Evolutionary conservation across 2,113 vertebrate species (phyloP).

Genomic region (Psettodes erumei): DNA sequence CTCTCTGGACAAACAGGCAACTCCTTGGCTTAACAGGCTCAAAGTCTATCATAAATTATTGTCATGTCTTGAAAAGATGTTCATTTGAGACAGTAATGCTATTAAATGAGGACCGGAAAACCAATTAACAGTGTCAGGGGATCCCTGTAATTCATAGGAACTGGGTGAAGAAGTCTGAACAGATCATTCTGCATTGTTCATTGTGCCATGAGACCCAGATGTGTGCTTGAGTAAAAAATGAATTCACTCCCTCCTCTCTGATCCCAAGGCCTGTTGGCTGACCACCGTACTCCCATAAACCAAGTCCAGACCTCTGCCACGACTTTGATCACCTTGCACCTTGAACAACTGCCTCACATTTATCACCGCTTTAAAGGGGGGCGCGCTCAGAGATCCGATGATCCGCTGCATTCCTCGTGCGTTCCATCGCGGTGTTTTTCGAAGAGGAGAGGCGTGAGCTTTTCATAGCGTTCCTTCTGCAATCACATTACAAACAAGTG

Average conservation of each 20-base stretch:
- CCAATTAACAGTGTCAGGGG: neutral
- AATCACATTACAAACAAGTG: conserved; percentile 2
- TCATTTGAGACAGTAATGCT: neutral
- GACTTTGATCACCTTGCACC: conserved; percentile 72
- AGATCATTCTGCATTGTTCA: conserved; percentile 51
- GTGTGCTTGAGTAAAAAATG: conserved; percentile 52
- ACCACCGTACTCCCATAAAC: conserved; percentile 57
- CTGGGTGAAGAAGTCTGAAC: neutral
- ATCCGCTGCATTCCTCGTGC: conserved; percentile 48
- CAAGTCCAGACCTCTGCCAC: conserved; percentile 59
- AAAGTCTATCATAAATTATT: neutral
- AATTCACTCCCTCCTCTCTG: conserved; percentile 48
- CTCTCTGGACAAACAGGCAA: too few relatives aligned
- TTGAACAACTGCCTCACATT: conserved; percentile 45
- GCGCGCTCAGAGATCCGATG: conserved; percentile 28
- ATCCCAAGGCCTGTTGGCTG: conserved; percentile 39
- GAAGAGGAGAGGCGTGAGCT: too few relatives aligned
- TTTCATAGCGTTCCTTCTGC: too few relatives aligned
- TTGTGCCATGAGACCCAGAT: conserved; percentile 40
- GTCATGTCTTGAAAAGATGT: neutral
- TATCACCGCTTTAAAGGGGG: conserved; percentile 59
- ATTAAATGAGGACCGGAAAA: neutral
- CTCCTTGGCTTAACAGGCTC: too few relatives aligned
- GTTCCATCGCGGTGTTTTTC: conserved; percentile 28
- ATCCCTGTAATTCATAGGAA: conserved; percentile 10